Evolutionary conservation across 2,113 vertebrate species (phyloP).

Genomic region (Sinocyclocheilus rhinocerous): DNA sequence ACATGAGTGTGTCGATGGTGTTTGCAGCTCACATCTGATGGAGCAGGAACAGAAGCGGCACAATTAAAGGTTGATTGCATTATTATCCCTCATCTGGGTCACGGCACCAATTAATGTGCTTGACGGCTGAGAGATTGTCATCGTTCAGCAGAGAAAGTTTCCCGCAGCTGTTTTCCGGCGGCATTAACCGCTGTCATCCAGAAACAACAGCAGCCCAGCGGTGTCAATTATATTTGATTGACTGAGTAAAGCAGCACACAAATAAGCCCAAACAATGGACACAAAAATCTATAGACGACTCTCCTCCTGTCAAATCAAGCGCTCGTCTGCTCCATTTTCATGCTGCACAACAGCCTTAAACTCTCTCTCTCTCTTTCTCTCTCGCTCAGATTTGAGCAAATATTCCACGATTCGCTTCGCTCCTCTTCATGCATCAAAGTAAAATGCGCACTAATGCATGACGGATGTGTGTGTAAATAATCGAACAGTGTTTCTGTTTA

Average conservation of each 20-base stretch:
- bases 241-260: constrained; percentile 99
- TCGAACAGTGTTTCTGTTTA: too few species aligned
- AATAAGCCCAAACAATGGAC: constrained; percentile 99
- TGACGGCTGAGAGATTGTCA: constrained; percentile 87
- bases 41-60: too few species aligned
- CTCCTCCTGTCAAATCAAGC: constrained; percentile 90
- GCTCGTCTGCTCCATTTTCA: constrained; percentile 91
- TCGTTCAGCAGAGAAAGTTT: constrained; percentile 80
- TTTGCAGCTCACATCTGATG: too few species aligned
- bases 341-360: constrained; percentile 84
- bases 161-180: constrained; percentile 77
- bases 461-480: too few species aligned
- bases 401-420: too few species aligned
- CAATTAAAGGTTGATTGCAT: constrained; percentile 83
- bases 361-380: constrained; percentile 38
- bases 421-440: too few species aligned
- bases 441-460: too few species aligned
- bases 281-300: constrained; percentile 99
- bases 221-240: constrained; percentile 99
- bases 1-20: too few species aligned
- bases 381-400: background rate
- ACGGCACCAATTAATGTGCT: constrained; percentile 94
- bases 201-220: constrained; percentile 93
- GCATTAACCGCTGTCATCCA: constrained; percentile 96
- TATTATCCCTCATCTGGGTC: constrained; percentile 93